These are phyloP conservation scores for Adelphocoris suturalis DNA, from an alignment of 2,888 invertebrate genomes.

Conservation along the genomic window DNA sequence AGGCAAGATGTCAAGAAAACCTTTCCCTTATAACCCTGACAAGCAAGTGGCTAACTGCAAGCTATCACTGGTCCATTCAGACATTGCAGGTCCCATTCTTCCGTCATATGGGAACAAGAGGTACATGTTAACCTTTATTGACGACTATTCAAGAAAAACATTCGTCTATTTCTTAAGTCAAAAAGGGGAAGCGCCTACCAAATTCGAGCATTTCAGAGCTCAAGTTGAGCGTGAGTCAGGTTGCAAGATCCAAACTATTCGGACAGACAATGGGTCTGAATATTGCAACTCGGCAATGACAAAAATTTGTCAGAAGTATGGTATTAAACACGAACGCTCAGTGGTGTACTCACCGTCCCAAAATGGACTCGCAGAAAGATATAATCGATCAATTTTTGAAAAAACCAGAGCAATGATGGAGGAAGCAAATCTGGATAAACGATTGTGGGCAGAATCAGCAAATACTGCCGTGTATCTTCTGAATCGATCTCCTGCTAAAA, in stretches of 20 bases:
- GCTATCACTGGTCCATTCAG: neutral
- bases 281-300: constrained; percentile 48
- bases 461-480: constrained; percentile 76
- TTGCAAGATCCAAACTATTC: constrained; percentile 18
- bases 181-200: constrained; percentile 77
- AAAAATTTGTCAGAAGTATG: constrained; percentile 37
- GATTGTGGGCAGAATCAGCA: constrained; percentile 75
- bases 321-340: constrained; percentile 59
- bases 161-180: constrained; percentile 77
- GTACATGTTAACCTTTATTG: constrained; percentile 74
- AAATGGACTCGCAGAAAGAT: constrained; percentile 60
- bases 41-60: neutral
- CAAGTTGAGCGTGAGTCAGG: constrained; percentile 55
- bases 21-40: neutral
- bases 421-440: constrained; percentile 75
- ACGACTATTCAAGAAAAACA: constrained; percentile 73
- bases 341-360: constrained; percentile 54
- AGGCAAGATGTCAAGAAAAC: constrained; percentile 60
- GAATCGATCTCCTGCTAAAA: constrained; percentile 75
- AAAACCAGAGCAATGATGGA: constrained; percentile 76
- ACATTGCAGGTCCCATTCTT: neutral
- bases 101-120: constrained; percentile 71
- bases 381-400: constrained; percentile 72
- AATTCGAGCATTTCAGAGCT: constrained; percentile 76
- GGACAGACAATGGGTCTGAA: constrained; percentile 69